Evolutionary conservation across 2,888 invertebrate species (phyloP).

Genomic region (Ctena decussata): DNA sequence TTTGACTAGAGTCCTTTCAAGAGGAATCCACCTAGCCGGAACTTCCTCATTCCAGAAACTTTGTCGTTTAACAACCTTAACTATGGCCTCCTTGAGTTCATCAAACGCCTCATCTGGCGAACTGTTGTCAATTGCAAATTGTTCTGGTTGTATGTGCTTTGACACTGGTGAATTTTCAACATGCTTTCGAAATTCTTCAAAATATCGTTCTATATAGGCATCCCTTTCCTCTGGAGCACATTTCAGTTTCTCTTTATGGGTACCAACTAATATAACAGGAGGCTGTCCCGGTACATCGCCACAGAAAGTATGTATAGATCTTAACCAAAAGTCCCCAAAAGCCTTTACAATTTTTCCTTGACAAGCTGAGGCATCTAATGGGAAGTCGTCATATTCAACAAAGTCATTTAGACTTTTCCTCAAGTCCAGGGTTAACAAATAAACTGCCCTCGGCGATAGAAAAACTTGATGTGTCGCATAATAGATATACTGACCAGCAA

Average conservation of each 20-base stretch:
- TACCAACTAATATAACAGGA: conserved; percentile 60
- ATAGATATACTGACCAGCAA: conserved; percentile 64
- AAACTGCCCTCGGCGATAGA: conserved; percentile 53
- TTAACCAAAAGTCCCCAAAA: conserved; percentile 60
- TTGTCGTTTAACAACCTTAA: conserved; percentile 60
- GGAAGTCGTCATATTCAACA: conserved; percentile 59
- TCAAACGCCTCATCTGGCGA: conserved; percentile 41
- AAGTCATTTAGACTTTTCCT: conserved; percentile 53
- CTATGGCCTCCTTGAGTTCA: conserved; percentile 48
- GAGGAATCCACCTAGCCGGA: conserved; percentile 38
- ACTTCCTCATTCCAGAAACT: conserved; percentile 60
- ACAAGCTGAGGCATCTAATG: conserved; percentile 41
- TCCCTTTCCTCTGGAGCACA: conserved; percentile 31
- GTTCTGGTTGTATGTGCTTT: conserved; percentile 58
- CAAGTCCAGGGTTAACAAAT: conserved; percentile 53
- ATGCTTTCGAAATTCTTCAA: conserved; percentile 52
- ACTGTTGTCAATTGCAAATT: conserved; percentile 57
- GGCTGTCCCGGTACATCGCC: conserved; percentile 60
- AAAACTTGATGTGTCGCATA: conserved; percentile 66
- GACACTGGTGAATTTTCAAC: conserved; percentile 56
- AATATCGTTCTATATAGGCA: conserved; percentile 44
- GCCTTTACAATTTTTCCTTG: conserved; percentile 54
- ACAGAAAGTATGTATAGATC: conserved; percentile 62
- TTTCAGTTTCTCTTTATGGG: conserved; percentile 46
- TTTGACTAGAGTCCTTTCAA: conserved; percentile 47